Evolutionary conservation across 2,888 invertebrate genomes (phyloP), one percentile per base, ranked within the genome.

Genomic region (Acleris emargana): DNA sequence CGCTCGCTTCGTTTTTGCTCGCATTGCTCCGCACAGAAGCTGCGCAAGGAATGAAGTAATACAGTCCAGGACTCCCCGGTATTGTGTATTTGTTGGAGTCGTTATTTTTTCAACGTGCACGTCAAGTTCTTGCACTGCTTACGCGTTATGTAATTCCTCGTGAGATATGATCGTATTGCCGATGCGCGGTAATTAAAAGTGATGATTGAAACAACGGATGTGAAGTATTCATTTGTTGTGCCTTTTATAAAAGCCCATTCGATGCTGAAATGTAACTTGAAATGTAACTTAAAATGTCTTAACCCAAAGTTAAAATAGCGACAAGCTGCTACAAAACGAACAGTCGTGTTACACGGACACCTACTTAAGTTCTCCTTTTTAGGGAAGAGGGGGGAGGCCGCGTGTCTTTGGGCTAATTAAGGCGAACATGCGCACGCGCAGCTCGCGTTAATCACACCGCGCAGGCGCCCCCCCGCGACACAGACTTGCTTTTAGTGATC

Each of bases 1-100:
- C 80, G 82, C 77, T 81, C 81, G 78, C 74, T 81, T 84, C 82
- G 85, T 91, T 91, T 91, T 91, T 91, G 86, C 78, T 86, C 87
- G 85, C 83, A 72, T 71, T 67, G 68, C 67, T 17, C 77, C 75
- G 68, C 71, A 71, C 74, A 77, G 77, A 77, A 79, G 83, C 81
- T 81, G 81, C 72, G 73, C 80, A 70, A 81, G 89, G 91, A 92
- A 92, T 91, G 91, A 88, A 90, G 90, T 89, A 90, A 88, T 89
- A 88, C 89, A 78, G 84, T 82, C 78, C 80, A 79, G 79, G 84
- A 86, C 86, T 88, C 83, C 76, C 78, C 73, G 85, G 84, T 86
- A 91, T 91, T 90, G 88, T 91, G 89, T 91, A 87, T 87, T 88
- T 88, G 84, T 82, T 76, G 77, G 74, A 72, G 73, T 79, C 84